Conservation (phyloP, 2,113 vertebrate species). For the Myrmophylax atrothorax region DNA sequence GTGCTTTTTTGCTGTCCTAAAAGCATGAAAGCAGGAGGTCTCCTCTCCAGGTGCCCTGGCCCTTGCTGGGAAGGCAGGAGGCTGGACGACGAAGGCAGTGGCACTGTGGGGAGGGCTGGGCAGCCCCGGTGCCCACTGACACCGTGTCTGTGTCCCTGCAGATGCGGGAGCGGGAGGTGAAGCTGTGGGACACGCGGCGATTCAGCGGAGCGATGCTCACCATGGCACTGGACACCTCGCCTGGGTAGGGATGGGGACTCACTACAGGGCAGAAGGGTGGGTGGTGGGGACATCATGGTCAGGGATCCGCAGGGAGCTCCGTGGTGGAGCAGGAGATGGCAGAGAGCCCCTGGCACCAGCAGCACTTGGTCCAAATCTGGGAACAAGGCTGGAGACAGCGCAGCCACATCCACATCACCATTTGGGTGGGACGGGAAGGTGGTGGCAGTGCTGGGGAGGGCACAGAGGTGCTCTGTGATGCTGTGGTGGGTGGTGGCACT, state of each 20-base stretch:
- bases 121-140: accelerated
- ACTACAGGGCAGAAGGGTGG: accelerated
- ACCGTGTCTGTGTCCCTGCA: constrained; percentile 6
- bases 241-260: constrained; percentile 79
- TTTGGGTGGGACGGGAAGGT: not conserved
- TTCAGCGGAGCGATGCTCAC: constrained; percentile 77
- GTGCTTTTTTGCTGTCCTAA: not conserved
- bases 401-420: accelerated
- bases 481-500: not conserved
- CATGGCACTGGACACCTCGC: constrained; percentile 80
- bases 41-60: accelerated
- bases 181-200: constrained; percentile 87
- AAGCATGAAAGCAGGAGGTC: not conserved
- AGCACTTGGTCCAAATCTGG: accelerated
- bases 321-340: not conserved
- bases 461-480: accelerated
- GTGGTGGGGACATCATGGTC: accelerated
- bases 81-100: not conserved
- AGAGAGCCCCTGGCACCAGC: not conserved
- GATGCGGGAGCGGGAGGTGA: constrained; percentile 87
- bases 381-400: accelerated
- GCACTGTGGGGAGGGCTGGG: accelerated
- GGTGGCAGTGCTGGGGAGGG: not conserved
- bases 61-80: not conserved
- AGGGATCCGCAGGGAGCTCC: accelerated